Percentiles rank a stretch among this genome's conserved stretches.
Conservation (phyloP, 2,113 vertebrate species). For the Tympanuchus pallidicinctus region DNA sequence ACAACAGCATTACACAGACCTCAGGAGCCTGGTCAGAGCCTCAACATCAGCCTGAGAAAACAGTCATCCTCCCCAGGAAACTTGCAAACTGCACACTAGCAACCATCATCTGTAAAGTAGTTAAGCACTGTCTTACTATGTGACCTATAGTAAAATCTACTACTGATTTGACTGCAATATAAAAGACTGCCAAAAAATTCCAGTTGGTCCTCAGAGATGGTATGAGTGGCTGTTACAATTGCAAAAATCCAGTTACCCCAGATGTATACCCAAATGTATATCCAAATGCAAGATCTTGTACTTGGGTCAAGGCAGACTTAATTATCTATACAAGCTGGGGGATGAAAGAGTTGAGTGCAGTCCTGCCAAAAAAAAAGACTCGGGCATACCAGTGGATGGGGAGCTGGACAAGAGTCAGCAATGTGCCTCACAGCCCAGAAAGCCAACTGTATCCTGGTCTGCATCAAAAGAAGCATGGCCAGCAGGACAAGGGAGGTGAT, state of each 20-base stretch:
- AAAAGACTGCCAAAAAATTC: not conserved
- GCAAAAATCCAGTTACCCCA: not conserved
- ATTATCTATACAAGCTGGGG: too few relatives aligned
- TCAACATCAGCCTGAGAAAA: not conserved
- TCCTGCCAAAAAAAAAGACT: too few relatives aligned
- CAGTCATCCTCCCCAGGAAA: not conserved
- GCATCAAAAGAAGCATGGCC: too few relatives aligned
- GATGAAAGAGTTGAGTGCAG: too few relatives aligned
- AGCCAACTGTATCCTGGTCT: too few relatives aligned
- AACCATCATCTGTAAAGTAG: not conserved
- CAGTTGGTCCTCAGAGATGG: not conserved
- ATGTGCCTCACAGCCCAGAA: too few relatives aligned
- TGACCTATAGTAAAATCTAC: not conserved
- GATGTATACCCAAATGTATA: not conserved
- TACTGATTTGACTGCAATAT: not conserved
- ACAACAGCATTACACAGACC: not conserved
- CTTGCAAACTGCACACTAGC: not conserved
- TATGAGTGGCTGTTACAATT: not conserved
- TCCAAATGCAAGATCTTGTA: too few relatives aligned
- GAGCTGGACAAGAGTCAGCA: too few relatives aligned
- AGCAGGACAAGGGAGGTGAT: too few relatives aligned
- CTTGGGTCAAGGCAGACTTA: too few relatives aligned
- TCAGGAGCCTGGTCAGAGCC: too few relatives aligned
- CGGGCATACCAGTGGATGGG: too few relatives aligned
- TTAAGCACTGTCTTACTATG: not conserved